Conservation (phyloP, 2,113 vertebrate genomes). For the Podilymbus podiceps region DNA sequence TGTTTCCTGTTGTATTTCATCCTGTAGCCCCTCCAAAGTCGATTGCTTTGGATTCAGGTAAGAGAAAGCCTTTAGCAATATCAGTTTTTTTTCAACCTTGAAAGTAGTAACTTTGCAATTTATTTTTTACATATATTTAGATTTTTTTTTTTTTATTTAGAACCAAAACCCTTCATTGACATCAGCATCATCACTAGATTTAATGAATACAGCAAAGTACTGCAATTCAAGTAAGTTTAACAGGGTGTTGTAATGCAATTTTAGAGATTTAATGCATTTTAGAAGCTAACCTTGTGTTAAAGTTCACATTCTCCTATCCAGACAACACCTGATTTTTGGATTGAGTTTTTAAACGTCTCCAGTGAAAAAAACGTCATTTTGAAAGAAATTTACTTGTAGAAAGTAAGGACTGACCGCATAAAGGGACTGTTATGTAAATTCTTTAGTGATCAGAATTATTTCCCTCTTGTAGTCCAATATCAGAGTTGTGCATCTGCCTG, state of each 20-base stretch:
- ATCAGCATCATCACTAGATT: constrained; percentile 93
- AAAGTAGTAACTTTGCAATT: background rate
- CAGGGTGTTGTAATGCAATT: background rate
- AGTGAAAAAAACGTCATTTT: rapidly evolving
- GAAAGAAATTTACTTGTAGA: background rate
- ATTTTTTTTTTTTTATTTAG: constrained; percentile 63
- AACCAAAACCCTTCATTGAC: constrained; percentile 96
- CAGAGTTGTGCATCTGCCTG: background rate
- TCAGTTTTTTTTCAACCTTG: background rate
- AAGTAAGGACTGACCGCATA: background rate
- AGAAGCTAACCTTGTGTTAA: background rate
- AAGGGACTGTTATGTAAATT: background rate
- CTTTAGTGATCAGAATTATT: background rate
- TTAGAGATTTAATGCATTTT: background rate
- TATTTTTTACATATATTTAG: background rate
- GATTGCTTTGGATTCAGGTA: constrained; percentile 93
- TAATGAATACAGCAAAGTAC: constrained; percentile 92
- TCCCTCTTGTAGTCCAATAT: background rate
- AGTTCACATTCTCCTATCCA: background rate
- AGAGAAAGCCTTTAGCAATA: background rate
- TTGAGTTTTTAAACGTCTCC: background rate
- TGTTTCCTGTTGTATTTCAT: constrained; percentile 94
- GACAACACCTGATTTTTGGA: background rate
- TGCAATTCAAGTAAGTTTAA: constrained; percentile 93
- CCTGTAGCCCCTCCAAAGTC: constrained; percentile 97